Conservation (phyloP, 2,888 invertebrate species). For the Sisyra terminalis region DNA sequence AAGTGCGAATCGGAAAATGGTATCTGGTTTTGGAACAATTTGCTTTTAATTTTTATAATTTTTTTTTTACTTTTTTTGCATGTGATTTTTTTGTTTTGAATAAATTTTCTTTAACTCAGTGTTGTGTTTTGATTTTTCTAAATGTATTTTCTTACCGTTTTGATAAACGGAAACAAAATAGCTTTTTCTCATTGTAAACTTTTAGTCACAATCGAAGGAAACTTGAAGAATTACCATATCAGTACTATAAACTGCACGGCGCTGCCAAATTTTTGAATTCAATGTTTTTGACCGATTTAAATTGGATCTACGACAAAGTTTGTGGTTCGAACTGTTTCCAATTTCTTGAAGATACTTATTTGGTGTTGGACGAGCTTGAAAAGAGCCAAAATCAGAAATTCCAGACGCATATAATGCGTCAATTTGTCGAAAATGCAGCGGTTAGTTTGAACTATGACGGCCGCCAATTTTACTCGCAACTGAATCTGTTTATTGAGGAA, state of each 20-base stretch:
- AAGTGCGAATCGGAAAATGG: slow-evolving; percentile 28
- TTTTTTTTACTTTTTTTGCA: neutral
- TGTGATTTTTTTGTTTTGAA: slow-evolving; percentile 5
- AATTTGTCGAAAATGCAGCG: slow-evolving; percentile 53
- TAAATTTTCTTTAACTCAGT: slow-evolving; percentile 7
- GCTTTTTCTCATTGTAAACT: slow-evolving; percentile 11
- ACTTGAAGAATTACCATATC: slow-evolving; percentile 69
- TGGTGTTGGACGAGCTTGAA: slow-evolving; percentile 29
- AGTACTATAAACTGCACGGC: slow-evolving; percentile 45
- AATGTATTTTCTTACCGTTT: neutral
- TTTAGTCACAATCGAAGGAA: slow-evolving; percentile 61
- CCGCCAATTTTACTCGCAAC: slow-evolving; percentile 62
- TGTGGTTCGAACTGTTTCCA: slow-evolving; percentile 60
- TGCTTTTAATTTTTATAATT: neutral
- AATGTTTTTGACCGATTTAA: slow-evolving; percentile 53
- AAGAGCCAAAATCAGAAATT: slow-evolving; percentile 15
- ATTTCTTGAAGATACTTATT: slow-evolving; percentile 57
- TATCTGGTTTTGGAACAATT: slow-evolving; percentile 14
- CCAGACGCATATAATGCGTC: slow-evolving; percentile 40
- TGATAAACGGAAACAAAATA: neutral
- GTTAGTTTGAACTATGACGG: slow-evolving; percentile 66
- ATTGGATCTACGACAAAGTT: slow-evolving; percentile 67
- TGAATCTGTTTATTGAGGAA: slow-evolving; percentile 32
- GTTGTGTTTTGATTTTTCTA: slow-evolving; percentile 4
- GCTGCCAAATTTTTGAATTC: slow-evolving; percentile 42